Evolutionary conservation across 1,140 invertebrate genomes (phyloP), one percentile per base, ranked within the genome.

Genomic region (Venustaconcha ellipsiformis): DNA sequence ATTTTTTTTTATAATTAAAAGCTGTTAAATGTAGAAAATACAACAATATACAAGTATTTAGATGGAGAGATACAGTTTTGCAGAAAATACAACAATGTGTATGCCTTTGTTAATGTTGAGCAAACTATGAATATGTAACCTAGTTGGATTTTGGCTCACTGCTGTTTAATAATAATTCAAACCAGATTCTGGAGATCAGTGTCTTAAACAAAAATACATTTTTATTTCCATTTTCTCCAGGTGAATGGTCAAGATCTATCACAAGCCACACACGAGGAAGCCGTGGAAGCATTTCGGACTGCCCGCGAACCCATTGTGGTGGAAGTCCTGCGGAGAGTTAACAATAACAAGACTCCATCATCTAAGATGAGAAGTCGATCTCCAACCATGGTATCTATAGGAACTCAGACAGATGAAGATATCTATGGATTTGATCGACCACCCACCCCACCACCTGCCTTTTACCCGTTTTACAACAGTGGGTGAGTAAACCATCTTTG

Each of bases 191-290:
- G 37, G 11, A 48, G 37, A 48, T 11, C 5, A 48, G 37, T 48
- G 11, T 48, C 11, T 48, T 48, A 6, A 48, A 48, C 37, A 48
- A 11, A 48, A 48, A 48, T 48, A 48, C 37, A 48, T 8, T 48
- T 48, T 0, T 48, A 6, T 48, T 11, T 48, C 37, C 37, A 48
- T 48, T 60, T 72, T 64, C 83, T 83, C 8, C 87, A 94, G 94
- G 92, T 94, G 74, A 94, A 94, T 90, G 94, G 94, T 71, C 92
- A 92, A 81, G 94, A 94, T 88, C 91, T 94, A 76, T 94, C 93
- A 79, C 86, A 89, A 58, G 86, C 90, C 15, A 92, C 92, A 81
- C 93, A 94, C 88, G 92, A 93, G 86, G 94, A 94, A 85, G 94
- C 94, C 57, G 93, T 94, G 74, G 92, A 92, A 84, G 93, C 92